These are phyloP conservation scores for Heteropelma amictum DNA, from an alignment of 2,888 invertebrate species.

Conservation along the genomic window DNA sequence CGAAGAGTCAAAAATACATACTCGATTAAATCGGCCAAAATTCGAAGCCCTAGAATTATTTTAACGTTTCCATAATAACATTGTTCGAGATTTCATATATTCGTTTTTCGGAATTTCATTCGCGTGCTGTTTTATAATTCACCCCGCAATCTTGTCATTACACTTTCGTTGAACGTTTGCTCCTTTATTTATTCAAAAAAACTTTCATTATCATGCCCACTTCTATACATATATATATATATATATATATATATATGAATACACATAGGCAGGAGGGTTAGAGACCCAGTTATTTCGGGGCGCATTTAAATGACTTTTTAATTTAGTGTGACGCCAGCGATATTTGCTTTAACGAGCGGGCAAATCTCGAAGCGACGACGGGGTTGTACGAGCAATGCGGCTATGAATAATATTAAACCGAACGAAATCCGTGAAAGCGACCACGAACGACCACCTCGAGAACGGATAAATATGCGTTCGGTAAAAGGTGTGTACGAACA, in stretches of 20 bases:
- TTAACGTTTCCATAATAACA: slow-evolving; percentile 62
- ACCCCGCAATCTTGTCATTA: slow-evolving; percentile 69
- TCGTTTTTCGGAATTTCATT: slow-evolving; percentile 7
- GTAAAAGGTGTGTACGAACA: slow-evolving; percentile 20
- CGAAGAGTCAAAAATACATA: slow-evolving; percentile 19
- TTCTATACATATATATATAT: neutral
- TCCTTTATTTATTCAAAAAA: slow-evolving; percentile 68
- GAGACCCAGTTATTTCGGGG: slow-evolving; percentile 64
- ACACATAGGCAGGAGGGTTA: slow-evolving; percentile 18
- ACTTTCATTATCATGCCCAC: slow-evolving; percentile 44
- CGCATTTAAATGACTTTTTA: slow-evolving; percentile 71
- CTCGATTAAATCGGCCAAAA: slow-evolving; percentile 43
- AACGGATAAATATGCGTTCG: slow-evolving; percentile 23
- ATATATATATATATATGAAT: neutral
- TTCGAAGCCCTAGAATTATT: slow-evolving; percentile 59
- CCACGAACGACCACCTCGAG: slow-evolving; percentile 10
- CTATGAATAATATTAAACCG: slow-evolving; percentile 60
- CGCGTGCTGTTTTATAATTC: slow-evolving; percentile 61
- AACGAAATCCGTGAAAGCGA: slow-evolving; percentile 34
- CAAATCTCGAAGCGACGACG: slow-evolving; percentile 40
- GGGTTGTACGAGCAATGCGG: slow-evolving; percentile 7
- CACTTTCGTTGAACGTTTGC: slow-evolving; percentile 58
- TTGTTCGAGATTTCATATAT: slow-evolving; percentile 47
- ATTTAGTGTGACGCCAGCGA: slow-evolving; percentile 69
- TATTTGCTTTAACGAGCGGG: slow-evolving; percentile 69